Evolutionary conservation across 2,113 vertebrate species (phyloP).

Genomic region (Riparia riparia): DNA sequence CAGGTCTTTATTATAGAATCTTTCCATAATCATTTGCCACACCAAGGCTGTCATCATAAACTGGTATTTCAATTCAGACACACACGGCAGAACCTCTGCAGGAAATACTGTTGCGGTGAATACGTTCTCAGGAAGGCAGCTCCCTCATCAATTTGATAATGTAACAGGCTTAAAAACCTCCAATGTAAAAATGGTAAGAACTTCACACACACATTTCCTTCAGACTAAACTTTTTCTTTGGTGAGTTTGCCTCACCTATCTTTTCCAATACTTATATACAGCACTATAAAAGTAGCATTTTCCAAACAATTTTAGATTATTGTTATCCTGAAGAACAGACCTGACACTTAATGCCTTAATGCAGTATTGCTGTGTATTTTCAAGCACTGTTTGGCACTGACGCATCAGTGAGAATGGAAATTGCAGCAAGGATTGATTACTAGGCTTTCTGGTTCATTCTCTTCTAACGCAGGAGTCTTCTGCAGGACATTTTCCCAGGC

Average conservation of each 20-base stretch:
- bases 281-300: background rate
- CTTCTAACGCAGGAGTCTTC: background rate
- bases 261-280: background rate
- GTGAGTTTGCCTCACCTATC: background rate
- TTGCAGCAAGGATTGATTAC: slow-evolving; percentile 4
- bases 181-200: background rate
- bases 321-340: background rate
- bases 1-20: background rate
- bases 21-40: background rate
- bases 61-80: background rate
- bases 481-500: background rate
- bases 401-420: background rate
- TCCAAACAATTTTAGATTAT: background rate
- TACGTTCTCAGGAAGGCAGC: background rate
- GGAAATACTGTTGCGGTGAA: background rate
- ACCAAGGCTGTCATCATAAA: background rate
- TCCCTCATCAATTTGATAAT: background rate
- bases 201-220: background rate
- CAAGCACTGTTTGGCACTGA: background rate
- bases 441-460: background rate
- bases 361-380: background rate
- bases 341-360: background rate
- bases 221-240: background rate
- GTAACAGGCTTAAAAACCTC: background rate
- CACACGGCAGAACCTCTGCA: background rate